These are phyloP conservation scores for Ectropis grisescens DNA, from an alignment of 1,140 invertebrate genomes.

Conservation along the genomic window DNA sequence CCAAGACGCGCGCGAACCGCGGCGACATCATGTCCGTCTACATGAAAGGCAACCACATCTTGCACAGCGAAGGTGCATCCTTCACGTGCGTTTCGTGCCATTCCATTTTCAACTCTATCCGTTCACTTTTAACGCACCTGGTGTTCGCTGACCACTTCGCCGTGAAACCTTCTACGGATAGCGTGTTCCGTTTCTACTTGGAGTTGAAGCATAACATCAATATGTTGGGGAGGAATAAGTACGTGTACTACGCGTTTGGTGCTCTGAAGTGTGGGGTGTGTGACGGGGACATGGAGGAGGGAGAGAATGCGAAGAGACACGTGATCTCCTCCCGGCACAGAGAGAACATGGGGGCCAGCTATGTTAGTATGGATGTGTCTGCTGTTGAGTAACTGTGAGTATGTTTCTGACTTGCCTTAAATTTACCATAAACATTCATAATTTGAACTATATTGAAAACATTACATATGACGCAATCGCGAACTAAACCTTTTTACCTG, in stretches of 20 bases:
- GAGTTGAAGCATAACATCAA: constrained; percentile 57
- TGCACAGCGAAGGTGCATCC: constrained; percentile 40
- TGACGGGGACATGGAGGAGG: constrained; percentile 34
- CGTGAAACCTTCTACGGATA: constrained; percentile 32
- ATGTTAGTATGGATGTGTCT: constrained; percentile 42
- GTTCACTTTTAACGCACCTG: constrained; percentile 43
- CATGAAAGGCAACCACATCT: constrained; percentile 48
- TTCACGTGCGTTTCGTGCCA: constrained; percentile 43
- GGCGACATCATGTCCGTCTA: constrained; percentile 56
- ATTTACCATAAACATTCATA: no score
- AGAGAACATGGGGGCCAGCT: constrained; percentile 60
- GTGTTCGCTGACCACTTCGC: constrained; percentile 47
- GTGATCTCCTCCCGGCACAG: constrained; percentile 44
- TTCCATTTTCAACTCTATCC: constrained; percentile 39
- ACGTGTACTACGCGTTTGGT: constrained; percentile 51
- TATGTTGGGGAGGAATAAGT: constrained; percentile 52
- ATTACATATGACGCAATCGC: no score
- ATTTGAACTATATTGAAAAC: no score
- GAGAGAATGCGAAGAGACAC: constrained; percentile 52
- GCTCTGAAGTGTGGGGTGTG: constrained; percentile 50
- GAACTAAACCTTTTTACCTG: no score
- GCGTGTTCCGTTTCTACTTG: constrained; percentile 54
- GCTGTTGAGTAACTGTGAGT: constrained; percentile 43
- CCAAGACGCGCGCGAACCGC: constrained; percentile 24
- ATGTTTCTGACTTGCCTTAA: no score